Base-by-base conservation (phyloP, 2,888 invertebrate species). In the Phanerotoma sp. region DNA sequence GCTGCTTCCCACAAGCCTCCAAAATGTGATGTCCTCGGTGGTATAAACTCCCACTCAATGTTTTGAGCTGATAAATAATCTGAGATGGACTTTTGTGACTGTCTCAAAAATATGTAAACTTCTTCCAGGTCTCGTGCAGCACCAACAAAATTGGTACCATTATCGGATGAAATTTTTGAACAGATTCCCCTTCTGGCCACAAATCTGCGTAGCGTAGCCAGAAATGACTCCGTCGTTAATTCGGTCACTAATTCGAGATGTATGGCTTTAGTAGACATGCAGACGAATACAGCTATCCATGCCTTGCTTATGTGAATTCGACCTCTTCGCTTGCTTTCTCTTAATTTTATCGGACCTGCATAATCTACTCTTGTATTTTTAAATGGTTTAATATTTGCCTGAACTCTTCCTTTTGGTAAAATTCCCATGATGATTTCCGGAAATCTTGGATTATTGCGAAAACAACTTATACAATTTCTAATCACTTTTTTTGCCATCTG, bases 91-190 rank as follows among this genome's bases (percentile, higher is more conserved):
- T 25, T 5, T 25, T 25, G 25, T 25, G 25, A 25, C 7, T 25
- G 25, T 25, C 7, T 5, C 25, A 25, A 25, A 25, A 25, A 25
- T 25, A 51, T 48, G 40, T 59, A 55, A 5, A 62, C 21, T 38
- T 51, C 58, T 10, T 47, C 22, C 15, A 61, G 42, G 32, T 64
- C 37, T 52, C 40, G 10, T 37, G 47, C 33, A 59, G 73, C 70
- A 4, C 70, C 72, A 2, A 72, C 62, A 48, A 73, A 75, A 51
- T 72, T 75, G 1, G 68, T 67, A 2, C 68, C 72, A 22, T 71
- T 70, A 49, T 76, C 75, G 3, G 68, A 68, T 41, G 60, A 67
- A 0, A 76, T 56, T 3, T 67, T 54, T 9, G 46, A 15, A 1
- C 66, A 66, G n/a, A 60, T 45, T 2, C 72, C 74, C 42, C 71